Conservation (phyloP, 2,888 invertebrate genomes). For the Leucophenga montana region DNA sequence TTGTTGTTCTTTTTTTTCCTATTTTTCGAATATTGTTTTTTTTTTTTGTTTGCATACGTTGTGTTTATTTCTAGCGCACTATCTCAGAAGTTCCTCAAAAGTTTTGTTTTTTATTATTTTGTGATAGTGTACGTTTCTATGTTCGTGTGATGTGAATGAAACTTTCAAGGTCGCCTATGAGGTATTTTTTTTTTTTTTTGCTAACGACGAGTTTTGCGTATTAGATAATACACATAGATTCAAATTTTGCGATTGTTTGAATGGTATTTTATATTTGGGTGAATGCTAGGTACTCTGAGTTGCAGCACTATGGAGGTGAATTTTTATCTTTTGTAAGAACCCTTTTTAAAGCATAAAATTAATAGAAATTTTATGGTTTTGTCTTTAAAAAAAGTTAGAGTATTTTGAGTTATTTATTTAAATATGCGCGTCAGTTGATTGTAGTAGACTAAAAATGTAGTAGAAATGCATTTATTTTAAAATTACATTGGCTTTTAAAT, state of each 20-base stretch:
- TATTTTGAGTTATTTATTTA: no score
- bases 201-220: conserved; percentile 48
- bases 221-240: conserved; percentile 59
- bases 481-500: no score
- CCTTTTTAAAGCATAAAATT: no score
- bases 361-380: no score
- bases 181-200: conserved; percentile 9
- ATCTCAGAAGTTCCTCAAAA: conserved; percentile 3
- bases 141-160: conserved; percentile 63
- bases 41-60: background rate
- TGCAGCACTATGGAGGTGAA: no score
- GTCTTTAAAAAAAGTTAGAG: no score
- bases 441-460: no score
- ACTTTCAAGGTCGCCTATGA: conserved; percentile 63
- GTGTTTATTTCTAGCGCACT: conserved; percentile 27
- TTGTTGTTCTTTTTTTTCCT: background rate
- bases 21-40: conserved; percentile 11
- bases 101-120: conserved; percentile 43
- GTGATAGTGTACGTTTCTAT: conserved; percentile 8
- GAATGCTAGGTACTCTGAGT: background rate
- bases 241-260: no score
- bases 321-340: no score
- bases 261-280: background rate
- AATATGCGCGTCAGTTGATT: no score
- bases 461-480: no score